Evolutionary conservation across 2,113 vertebrate species (phyloP).

Genomic region (Nanger granti): DNA sequence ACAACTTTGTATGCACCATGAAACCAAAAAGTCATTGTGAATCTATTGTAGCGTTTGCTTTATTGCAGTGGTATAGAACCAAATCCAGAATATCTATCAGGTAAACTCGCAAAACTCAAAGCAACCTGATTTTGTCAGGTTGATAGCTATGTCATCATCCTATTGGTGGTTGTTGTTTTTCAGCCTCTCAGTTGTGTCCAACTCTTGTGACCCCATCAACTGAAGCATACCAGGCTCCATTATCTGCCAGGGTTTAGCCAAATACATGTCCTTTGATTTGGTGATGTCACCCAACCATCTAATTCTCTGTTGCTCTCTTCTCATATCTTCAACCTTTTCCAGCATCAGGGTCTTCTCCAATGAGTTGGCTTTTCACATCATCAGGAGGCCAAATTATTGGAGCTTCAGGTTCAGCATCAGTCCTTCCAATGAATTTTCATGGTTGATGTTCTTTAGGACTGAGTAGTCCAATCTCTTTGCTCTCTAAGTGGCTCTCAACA

Average conservation of each 20-base stretch:
- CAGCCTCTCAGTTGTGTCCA: background rate
- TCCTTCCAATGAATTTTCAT: background rate
- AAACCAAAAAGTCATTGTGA: background rate
- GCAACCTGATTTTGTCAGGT: background rate
- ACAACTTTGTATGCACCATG: background rate
- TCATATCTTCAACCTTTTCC: background rate
- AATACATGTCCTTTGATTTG: background rate
- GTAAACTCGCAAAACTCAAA: background rate
- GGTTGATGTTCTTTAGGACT: background rate
- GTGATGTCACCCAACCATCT: background rate
- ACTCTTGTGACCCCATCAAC: background rate
- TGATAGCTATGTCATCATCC: background rate
- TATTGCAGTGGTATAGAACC: background rate
- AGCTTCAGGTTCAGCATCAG: background rate
- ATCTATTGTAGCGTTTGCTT: background rate
- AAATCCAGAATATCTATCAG: background rate
- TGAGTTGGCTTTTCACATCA: background rate
- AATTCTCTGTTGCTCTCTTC: background rate
- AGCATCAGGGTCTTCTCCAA: background rate
- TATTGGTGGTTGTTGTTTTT: background rate
- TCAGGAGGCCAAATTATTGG: background rate
- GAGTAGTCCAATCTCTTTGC: background rate
- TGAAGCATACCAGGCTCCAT: background rate
- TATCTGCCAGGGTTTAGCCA: background rate
- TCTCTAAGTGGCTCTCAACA: background rate